Percentiles rank a stretch among this genome's conserved stretches.
Evolutionary conservation across 1,140 invertebrate species (phyloP).

Genomic region (Drosophila arawakana): DNA sequence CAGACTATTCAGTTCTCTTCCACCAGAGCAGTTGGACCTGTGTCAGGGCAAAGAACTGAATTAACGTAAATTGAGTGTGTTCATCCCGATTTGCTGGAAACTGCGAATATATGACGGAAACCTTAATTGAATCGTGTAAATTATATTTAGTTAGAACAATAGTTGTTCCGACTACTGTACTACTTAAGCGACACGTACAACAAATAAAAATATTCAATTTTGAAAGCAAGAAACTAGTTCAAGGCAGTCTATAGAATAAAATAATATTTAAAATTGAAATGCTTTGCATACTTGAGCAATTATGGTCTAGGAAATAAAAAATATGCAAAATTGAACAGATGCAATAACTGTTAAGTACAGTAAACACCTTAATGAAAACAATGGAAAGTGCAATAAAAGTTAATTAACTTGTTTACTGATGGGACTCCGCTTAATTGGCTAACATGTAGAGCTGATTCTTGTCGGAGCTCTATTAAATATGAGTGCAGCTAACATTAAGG

Average conservation of each 20-base stretch:
- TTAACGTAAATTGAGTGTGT: constrained; percentile 59
- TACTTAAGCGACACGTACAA: not conserved
- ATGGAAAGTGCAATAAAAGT: constrained; percentile 32
- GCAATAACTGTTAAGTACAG: constrained; percentile 3
- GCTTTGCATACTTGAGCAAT: not conserved
- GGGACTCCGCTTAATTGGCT: constrained; percentile 5
- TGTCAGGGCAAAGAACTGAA: constrained; percentile 36
- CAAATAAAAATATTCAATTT: constrained; percentile 10
- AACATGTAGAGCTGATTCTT: not conserved
- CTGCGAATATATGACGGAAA: constrained; percentile 58
- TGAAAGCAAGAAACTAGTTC: not conserved
- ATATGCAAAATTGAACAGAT: constrained; percentile 10
- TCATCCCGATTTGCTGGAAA: constrained; percentile 36
- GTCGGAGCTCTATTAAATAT: not conserved
- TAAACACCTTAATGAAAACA: constrained; percentile 18
- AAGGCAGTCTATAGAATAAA: not conserved
- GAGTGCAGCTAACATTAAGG: not conserved
- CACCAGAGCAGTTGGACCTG: constrained; percentile 1
- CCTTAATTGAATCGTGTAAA: constrained; percentile 69
- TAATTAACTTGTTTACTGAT: constrained; percentile 37
- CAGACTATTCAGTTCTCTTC: not conserved
- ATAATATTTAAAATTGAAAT: not conserved
- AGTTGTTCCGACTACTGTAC: constrained; percentile 1
- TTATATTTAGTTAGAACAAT: constrained; percentile 52
- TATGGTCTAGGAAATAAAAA: constrained; percentile 1